phyloP scores from a whole-genome alignment of 2,888 invertebrate genomes.

The Muschampia plurimacula region DNA sequence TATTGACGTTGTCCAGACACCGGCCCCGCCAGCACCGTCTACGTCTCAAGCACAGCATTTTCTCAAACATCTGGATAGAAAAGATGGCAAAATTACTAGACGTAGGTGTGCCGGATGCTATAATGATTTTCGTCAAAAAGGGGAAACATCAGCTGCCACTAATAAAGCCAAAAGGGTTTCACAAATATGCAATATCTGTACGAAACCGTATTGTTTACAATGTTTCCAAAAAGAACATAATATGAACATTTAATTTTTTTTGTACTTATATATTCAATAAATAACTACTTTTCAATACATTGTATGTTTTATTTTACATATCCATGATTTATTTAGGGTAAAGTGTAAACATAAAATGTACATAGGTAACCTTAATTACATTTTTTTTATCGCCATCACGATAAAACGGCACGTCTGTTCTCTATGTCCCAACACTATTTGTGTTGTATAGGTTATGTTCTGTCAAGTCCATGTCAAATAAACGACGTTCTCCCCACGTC shows the following conservation, averaged over 20 bases:
- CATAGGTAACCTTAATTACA: too few species aligned
- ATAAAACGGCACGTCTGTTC: too few species aligned
- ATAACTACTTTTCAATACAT: too few species aligned
- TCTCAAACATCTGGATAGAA: conserved; percentile 38
- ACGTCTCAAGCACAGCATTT: conserved; percentile 38
- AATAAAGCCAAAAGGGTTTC: conserved; percentile 41
- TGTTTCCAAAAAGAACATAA: not conserved
- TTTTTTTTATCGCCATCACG: too few species aligned
- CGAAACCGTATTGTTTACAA: not conserved
- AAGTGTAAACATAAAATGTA: too few species aligned
- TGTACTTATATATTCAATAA: not conserved
- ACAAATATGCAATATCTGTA: conserved; percentile 6
- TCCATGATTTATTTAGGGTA: too few species aligned
- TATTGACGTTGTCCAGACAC: conserved; percentile 8
- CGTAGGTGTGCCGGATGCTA: conserved; percentile 39
- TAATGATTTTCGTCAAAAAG: conserved; percentile 6
- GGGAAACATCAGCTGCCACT: conserved; percentile 39
- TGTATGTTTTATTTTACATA: too few species aligned
- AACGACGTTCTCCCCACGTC: too few species aligned
- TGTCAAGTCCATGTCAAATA: too few species aligned
- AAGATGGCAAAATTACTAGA: conserved; percentile 27
- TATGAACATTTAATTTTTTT: not conserved
- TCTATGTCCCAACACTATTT: too few species aligned
- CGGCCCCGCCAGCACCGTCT: not conserved
- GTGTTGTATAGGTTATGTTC: too few species aligned